These are phyloP conservation scores for Pygoscelis adeliae DNA, from an alignment of 2,113 vertebrate species.

Conservation along the genomic window DNA sequence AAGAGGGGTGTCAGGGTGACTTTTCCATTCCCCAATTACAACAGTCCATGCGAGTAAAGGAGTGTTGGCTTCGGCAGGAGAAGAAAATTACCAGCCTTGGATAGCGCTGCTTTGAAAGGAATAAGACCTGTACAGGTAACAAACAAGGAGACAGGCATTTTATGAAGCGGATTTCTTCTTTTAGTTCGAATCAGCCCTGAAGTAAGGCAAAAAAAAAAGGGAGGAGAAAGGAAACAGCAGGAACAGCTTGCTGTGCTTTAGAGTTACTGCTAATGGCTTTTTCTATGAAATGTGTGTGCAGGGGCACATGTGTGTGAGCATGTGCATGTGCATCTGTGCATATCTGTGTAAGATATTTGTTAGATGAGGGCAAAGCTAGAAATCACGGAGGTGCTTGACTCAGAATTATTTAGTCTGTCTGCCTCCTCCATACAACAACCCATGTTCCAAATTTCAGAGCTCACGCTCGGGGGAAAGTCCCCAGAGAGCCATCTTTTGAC, in stretches of 20 bases:
- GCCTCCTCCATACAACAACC: not conserved
- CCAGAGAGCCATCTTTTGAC: not conserved
- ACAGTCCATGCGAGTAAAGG: not conserved
- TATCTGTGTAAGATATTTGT: not conserved
- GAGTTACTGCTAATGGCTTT: not conserved
- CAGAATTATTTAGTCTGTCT: conserved; percentile 24
- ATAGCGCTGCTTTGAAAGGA: not conserved
- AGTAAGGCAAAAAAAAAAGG: not conserved
- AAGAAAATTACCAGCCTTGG: not conserved
- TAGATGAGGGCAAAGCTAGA: not conserved
- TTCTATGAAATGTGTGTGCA: fast-evolving
- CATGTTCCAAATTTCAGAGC: conserved; percentile 32
- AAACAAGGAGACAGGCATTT: not conserved
- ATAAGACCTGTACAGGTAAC: not conserved
- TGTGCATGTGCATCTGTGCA: not conserved
- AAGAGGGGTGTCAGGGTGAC: not conserved
- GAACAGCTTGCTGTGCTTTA: not conserved
- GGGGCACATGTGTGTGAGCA: not conserved
- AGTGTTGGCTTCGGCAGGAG: not conserved
- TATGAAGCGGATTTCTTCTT: not conserved
- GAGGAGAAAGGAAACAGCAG: not conserved
- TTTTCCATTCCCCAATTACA: not conserved
- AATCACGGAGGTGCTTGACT: not conserved
- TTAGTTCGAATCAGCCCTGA: not conserved
- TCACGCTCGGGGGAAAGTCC: not conserved